These are phyloP conservation scores for Margarornis squamiger DNA, from an alignment of 2,797 vertebrate genomes.

Conservation along the genomic window DNA sequence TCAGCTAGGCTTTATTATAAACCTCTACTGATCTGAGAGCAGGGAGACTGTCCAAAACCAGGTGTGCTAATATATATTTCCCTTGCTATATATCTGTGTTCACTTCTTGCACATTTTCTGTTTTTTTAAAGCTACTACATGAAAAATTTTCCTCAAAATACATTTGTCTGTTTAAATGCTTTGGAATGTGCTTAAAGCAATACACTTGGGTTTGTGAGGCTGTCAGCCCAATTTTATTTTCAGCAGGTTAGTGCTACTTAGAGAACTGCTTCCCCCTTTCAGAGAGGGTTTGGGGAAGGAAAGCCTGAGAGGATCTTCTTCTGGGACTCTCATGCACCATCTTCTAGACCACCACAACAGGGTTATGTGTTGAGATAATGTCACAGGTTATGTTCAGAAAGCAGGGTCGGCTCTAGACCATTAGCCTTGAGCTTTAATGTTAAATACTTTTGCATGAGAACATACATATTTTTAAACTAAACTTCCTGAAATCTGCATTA, in stretches of 20 bases:
- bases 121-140: neutral
- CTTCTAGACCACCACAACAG: neutral
- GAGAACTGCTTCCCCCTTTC: neutral
- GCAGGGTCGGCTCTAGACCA: neutral
- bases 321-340: neutral
- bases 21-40: neutral
- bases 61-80: neutral
- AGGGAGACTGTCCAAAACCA: neutral
- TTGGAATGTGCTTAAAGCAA: conserved; percentile 2
- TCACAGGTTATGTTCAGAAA: neutral
- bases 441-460: neutral
- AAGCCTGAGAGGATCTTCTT: neutral
- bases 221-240: conserved; percentile 26
- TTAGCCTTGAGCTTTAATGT: neutral
- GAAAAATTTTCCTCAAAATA: neutral
- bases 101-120: neutral
- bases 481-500: neutral
- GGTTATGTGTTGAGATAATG: neutral
- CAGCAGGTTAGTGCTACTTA: neutral
- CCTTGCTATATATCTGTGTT: neutral
- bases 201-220: neutral
- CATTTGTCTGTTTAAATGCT: neutral
- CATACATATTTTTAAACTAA: neutral
- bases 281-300: neutral
- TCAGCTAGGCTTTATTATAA: neutral